Evolutionary conservation across 1,140 invertebrate genomes (phyloP), one percentile per base, ranked within the genome.

Genomic region (Pseudomyrmex gracilis): DNA sequence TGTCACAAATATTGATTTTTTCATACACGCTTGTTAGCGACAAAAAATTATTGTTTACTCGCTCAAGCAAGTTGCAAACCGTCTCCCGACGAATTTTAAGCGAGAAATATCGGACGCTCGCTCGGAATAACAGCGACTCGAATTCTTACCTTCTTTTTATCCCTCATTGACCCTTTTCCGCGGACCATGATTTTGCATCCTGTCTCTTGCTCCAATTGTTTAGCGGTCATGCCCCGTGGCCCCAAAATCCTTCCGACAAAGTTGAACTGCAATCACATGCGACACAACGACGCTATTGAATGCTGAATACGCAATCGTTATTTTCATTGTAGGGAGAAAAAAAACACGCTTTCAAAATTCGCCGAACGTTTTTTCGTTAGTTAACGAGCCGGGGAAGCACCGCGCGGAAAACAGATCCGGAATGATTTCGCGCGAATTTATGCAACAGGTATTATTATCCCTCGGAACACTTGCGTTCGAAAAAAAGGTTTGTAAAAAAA

Each of bases 111-210:
- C 12, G 3, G 3, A 60, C 22, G 20, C 22, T 55, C n/a, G 12
- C 13, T 47, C 61, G 12, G 12, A 12, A 9, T 4, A n/a, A 2
- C 15, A 43, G 17, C 55, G 5, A 2, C 24, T 9, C 34, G 8
- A 7, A 64, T 67, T 20, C 67, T 96, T 96, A 99, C 99, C 98
- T 99, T 99, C 95, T 99, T 99, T 95, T 99, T 99, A 94, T 99
- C 99, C 93, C 99, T 96, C 99, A 99, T 99, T 57, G 99, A 99
- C n/a, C 99, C 99, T 95, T 99, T 99, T 91, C 99, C 99, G 95
- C 99, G 96, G 83, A 99, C 98, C 99, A 99, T 99, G 90, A 99
- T 99, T 97, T 99, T 99, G 95, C 99, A 99, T 90, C 99, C 99
- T 90, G 99, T 99, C 96, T 99, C 99, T 95, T 99, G 98, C 95